These are phyloP conservation scores for Acanthurus lineatus DNA, from an alignment of 2,797 vertebrate genomes.

Conservation along the genomic window DNA sequence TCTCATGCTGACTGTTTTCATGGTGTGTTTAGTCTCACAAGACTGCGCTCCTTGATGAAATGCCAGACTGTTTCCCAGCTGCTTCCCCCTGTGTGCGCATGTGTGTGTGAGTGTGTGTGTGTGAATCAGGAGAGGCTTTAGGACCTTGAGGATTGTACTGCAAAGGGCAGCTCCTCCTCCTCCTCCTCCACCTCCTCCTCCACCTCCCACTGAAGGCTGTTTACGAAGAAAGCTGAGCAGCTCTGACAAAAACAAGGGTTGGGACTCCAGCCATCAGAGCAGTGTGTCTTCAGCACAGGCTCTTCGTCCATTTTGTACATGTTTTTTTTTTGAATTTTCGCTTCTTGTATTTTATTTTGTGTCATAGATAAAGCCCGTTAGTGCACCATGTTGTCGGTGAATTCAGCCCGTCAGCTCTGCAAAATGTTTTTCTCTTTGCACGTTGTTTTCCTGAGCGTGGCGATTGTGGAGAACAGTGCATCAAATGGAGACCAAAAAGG, in stretches of 20 bases:
- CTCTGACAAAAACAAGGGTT: slow-evolving; percentile 79
- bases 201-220: slow-evolving; percentile 70
- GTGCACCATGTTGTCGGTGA: slow-evolving; percentile 28
- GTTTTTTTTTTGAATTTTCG: neutral
- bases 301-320: slow-evolving; percentile 49
- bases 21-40: slow-evolving; percentile 7
- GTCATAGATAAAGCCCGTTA: neutral
- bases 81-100: neutral
- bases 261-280: slow-evolving; percentile 64
- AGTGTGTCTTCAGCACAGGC: slow-evolving; percentile 81
- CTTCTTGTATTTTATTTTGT: too few species aligned
- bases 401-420: slow-evolving; percentile 47
- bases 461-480: slow-evolving; percentile 65
- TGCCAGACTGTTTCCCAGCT: slow-evolving; percentile 8
- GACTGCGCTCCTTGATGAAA: neutral
- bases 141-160: slow-evolving; percentile 74
- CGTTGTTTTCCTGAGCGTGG: slow-evolving; percentile 71
- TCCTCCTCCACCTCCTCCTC: slow-evolving; percentile 20
- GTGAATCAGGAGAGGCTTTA: slow-evolving; percentile 52
- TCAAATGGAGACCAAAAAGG: slow-evolving; percentile 68
- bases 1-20: neutral
- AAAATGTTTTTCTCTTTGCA: slow-evolving; percentile 76
- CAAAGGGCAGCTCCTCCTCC: slow-evolving; percentile 62
- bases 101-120: neutral
- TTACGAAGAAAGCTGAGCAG: slow-evolving; percentile 74